Percentiles rank a stretch among this genome's conserved stretches.
Conservation (phyloP, 2,113 vertebrate species). For the Alaudala cheleensis region DNA sequence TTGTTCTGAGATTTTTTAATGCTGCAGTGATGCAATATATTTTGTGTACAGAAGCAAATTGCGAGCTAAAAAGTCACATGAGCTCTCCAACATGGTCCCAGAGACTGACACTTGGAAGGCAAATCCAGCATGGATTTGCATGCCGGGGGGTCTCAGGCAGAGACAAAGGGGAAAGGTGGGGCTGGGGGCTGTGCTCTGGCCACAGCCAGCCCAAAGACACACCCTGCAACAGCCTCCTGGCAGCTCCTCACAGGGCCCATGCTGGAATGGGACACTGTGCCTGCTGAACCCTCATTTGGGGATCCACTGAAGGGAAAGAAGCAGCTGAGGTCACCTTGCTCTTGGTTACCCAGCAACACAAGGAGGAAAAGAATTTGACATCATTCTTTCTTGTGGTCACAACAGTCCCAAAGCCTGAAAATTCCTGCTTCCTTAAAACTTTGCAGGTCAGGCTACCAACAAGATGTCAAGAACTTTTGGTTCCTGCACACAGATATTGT, state of each 20-base stretch:
- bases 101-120: neutral
- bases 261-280: neutral
- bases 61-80: neutral
- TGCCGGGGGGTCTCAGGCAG: neutral
- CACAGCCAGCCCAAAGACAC: neutral
- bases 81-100: neutral
- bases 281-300: neutral
- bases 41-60: neutral
- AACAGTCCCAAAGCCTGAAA: neutral
- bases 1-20: neutral
- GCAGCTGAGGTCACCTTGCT: neutral
- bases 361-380: neutral
- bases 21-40: neutral
- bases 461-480: neutral
- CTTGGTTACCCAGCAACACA: neutral
- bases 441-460: conserved; percentile 7
- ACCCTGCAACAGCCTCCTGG: neutral
- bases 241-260: neutral
- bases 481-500: neutral
- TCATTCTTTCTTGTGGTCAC: neutral
- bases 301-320: neutral
- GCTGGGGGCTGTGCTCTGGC: neutral
- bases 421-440: conserved; percentile 20
- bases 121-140: neutral
- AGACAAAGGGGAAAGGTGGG: neutral